phyloP scores from a whole-genome alignment of 2,888 invertebrate species.

The Philaethria dido region DNA sequence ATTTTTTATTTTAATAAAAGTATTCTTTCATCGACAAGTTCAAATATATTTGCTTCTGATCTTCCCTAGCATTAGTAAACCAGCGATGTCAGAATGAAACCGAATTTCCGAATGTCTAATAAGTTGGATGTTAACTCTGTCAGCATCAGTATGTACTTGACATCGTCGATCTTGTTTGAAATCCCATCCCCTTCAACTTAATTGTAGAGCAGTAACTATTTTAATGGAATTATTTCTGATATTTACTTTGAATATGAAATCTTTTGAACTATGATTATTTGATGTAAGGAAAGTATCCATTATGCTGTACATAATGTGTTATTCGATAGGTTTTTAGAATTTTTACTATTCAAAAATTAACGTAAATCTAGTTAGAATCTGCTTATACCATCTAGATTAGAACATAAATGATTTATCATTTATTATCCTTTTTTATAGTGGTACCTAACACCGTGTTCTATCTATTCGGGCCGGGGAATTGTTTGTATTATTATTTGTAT shows the following conservation, averaged over 20 bases:
- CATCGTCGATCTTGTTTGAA: constrained; percentile 60
- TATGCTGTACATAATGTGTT: background rate
- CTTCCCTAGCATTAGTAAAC: constrained; percentile 61
- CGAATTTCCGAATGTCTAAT: constrained; percentile 83
- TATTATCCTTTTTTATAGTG: no score
- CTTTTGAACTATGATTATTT: background rate
- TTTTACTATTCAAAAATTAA: background rate
- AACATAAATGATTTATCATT: no score
- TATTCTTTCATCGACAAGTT: constrained; percentile 14
- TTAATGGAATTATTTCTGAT: constrained; percentile 8
- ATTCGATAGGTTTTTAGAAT: background rate
- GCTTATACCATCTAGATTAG: no score
- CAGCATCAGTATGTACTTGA: constrained; percentile 73
- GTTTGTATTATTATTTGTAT: no score
- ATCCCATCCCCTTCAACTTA: constrained; percentile 41
- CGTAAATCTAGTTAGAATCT: no score
- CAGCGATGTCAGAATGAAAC: constrained; percentile 77
- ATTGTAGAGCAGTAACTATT: constrained; percentile 14
- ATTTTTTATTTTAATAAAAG: background rate
- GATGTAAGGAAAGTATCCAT: background rate
- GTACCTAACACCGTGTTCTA: no score
- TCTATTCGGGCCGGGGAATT: no score
- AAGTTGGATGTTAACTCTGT: constrained; percentile 81
- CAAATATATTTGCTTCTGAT: constrained; percentile 4
- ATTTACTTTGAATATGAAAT: background rate